Evolutionary conservation across 2,113 vertebrate species (phyloP).

Genomic region (Eretmochelys imbricata): DNA sequence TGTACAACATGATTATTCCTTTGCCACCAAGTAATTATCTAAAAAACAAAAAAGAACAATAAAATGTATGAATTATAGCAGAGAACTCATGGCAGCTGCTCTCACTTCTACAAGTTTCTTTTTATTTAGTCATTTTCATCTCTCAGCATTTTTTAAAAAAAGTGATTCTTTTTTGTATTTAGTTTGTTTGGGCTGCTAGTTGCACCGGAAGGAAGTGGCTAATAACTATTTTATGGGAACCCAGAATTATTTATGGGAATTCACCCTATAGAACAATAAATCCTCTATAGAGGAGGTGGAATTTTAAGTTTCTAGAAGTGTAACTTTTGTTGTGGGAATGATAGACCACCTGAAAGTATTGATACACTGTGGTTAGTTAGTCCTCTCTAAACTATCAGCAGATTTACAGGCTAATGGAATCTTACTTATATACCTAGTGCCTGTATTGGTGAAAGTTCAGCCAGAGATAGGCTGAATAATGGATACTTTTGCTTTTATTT

Average conservation of each 20-base stretch:
- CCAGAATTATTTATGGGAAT: background rate
- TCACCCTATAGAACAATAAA: rapidly evolving
- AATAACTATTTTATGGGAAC: background rate
- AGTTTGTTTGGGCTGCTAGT: background rate
- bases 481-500: no score
- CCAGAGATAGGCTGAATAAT: background rate
- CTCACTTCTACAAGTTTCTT: slow-evolving; percentile 43
- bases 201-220: background rate
- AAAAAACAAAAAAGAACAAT: slow-evolving; percentile 68
- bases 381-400: slow-evolving; percentile 17
- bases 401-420: slow-evolving; percentile 6
- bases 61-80: slow-evolving; percentile 67
- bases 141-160: slow-evolving; percentile 32
- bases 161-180: background rate
- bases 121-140: slow-evolving; percentile 56
- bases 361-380: slow-evolving; percentile 28
- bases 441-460: slow-evolving; percentile 45
- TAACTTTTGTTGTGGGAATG: background rate
- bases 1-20: slow-evolving; percentile 48
- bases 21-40: slow-evolving; percentile 55
- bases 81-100: slow-evolving; percentile 40
- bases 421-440: slow-evolving; percentile 35
- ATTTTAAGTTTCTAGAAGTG: background rate
- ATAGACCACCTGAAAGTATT: slow-evolving; percentile 37
- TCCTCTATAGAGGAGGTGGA: background rate